Percentiles rank a stretch among this genome's conserved stretches.
These are phyloP conservation scores for Tricholaema leucomelas DNA, from an alignment of 2,113 vertebrate species.

Conservation along the genomic window DNA sequence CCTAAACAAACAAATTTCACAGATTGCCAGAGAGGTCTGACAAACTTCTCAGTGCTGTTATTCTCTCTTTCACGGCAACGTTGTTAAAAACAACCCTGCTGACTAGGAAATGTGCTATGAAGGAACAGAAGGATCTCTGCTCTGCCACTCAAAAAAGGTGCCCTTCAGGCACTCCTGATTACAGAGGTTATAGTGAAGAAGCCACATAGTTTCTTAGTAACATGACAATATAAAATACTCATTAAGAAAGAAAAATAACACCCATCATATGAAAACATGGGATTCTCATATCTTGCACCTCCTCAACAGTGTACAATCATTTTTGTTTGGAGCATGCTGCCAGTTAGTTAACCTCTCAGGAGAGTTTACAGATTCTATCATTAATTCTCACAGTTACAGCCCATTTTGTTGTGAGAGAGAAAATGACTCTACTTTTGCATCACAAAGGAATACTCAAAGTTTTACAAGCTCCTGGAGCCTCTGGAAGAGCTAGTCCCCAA, in stretches of 20 bases:
- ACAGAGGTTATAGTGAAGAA: background rate
- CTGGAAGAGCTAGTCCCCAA: background rate
- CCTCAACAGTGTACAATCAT: background rate
- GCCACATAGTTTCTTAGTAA: background rate
- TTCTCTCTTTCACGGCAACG: background rate
- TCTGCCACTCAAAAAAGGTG: background rate
- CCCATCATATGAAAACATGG: background rate
- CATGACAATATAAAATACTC: background rate
- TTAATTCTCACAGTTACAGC: background rate
- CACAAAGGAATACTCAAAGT: background rate
- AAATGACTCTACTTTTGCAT: background rate
- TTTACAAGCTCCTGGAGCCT: background rate
- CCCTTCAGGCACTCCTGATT: background rate
- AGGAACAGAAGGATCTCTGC: background rate
- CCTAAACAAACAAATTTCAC: constrained; percentile 46
- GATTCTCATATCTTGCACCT: background rate
- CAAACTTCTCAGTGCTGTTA: background rate
- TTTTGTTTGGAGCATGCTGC: background rate
- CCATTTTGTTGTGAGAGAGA: background rate
- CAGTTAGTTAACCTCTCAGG: background rate
- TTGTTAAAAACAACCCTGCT: background rate
- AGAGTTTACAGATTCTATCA: background rate
- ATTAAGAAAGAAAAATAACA: background rate
- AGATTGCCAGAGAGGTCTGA: background rate
- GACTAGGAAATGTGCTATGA: background rate